A percentile compares a stretch with the other conserved stretches of the same genome.
These are phyloP conservation scores for Bujurquina vittata DNA, from an alignment of 2,113 vertebrate genomes.

Conservation along the genomic window DNA sequence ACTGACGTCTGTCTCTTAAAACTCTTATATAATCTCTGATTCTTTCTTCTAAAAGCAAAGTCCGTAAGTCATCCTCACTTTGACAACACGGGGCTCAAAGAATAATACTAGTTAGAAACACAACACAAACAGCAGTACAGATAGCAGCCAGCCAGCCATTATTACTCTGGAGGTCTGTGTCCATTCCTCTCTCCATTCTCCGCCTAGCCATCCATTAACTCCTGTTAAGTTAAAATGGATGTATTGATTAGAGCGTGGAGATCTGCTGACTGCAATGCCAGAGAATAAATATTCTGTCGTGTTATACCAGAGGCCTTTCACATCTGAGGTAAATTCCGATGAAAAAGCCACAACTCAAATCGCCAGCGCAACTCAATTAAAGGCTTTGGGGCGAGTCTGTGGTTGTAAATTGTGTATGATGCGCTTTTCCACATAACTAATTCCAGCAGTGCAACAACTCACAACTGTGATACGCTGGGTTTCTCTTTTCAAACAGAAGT, in stretches of 20 bases:
- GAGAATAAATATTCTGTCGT: neutral
- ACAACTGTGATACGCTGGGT: neutral
- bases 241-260: neutral
- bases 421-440: neutral
- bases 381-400: neutral
- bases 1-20: neutral
- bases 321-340: neutral
- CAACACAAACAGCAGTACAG: neutral
- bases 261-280: conserved; percentile 12
- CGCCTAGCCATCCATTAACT: neutral
- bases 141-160: neutral
- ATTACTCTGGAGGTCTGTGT: neutral
- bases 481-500: neutral
- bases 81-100: neutral
- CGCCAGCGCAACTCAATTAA: neutral
- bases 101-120: neutral
- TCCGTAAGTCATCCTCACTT: neutral
- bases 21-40: neutral
- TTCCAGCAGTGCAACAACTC: neutral
- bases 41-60: neutral
- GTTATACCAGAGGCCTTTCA: neutral
- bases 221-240: neutral
- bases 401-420: neutral
- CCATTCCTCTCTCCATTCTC: neutral
- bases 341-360: neutral